Percentiles rank a stretch among this genome's conserved stretches.
These are phyloP conservation scores for Pomacea canaliculata DNA, from an alignment of 2,888 invertebrate species.

Conservation along the genomic window DNA sequence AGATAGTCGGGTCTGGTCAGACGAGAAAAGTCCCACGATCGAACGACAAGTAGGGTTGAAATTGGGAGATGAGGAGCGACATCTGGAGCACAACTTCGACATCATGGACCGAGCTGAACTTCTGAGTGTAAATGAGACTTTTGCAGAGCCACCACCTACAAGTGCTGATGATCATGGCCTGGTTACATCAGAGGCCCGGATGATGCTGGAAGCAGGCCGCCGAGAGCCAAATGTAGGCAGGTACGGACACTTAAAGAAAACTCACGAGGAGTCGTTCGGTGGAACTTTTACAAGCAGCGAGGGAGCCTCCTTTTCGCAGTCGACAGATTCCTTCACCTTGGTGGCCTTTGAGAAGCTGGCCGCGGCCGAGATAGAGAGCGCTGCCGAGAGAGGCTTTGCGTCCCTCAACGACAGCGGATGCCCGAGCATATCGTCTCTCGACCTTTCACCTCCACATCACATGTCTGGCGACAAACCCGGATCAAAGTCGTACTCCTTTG, in stretches of 20 bases:
- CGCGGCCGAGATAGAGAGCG: constrained; percentile 17
- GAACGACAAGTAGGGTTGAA: not conserved
- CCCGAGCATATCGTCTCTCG: not conserved
- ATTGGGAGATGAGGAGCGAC: not conserved
- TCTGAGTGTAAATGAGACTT: too few relatives aligned
- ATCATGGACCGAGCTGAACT: too few relatives aligned
- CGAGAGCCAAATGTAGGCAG: too few relatives aligned
- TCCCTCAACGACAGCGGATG: constrained; percentile 11
- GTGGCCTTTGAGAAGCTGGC: constrained; percentile 18
- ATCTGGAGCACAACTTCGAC: not conserved
- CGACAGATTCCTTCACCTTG: constrained; percentile 15
- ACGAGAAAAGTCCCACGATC: not conserved
- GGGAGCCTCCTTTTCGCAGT: constrained; percentile 11
- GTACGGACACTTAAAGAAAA: too few relatives aligned
- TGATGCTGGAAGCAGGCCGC: too few relatives aligned
- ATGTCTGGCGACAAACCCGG: not conserved
- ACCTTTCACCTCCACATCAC: not conserved
- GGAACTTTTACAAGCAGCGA: not conserved
- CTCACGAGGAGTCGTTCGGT: too few relatives aligned
- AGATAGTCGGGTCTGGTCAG: constrained; percentile 5
- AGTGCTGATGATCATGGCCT: too few relatives aligned
- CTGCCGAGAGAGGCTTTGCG: constrained; percentile 2
- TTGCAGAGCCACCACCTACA: too few relatives aligned
- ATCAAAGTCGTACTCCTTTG: not conserved
- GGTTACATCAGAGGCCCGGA: too few relatives aligned